Conservation (phyloP, 2,797 vertebrate species). For the Enteromius radiatus region DNA sequence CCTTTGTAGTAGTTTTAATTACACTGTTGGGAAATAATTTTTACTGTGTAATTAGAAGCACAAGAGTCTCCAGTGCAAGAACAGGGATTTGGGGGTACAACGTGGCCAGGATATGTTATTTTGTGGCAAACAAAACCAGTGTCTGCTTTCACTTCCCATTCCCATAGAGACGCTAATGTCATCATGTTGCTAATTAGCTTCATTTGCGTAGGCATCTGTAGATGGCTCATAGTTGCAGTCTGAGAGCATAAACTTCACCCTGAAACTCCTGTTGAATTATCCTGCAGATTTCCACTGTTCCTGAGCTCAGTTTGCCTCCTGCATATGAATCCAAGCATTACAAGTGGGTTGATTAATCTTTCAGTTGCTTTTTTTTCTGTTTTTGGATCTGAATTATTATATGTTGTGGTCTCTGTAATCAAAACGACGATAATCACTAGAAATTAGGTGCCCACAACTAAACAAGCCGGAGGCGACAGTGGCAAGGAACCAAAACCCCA, state of each 20-base stretch:
- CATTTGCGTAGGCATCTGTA: conserved; percentile 98
- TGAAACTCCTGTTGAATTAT: not conserved
- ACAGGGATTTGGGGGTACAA: conserved; percentile 57
- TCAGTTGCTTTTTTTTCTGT: not conserved
- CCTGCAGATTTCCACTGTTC: conserved; percentile 37
- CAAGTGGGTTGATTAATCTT: not conserved
- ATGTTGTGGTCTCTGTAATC: too few species aligned
- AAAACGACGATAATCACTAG: too few species aligned
- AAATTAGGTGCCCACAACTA: too few species aligned
- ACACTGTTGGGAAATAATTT: not conserved
- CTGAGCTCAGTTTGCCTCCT: not conserved
- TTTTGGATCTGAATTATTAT: not conserved
- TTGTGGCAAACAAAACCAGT: conserved; percentile 81
- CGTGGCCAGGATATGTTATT: not conserved
- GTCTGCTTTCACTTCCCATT: conserved; percentile 98
- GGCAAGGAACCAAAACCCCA: too few species aligned
- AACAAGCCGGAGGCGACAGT: too few species aligned
- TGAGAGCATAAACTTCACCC: conserved; percentile 61
- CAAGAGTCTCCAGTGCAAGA: not conserved
- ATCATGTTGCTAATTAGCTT: conserved; percentile 98
- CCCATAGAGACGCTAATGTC: conserved; percentile 98
- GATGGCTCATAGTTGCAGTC: conserved; percentile 79
- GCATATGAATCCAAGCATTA: not conserved
- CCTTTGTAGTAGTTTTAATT: not conserved
- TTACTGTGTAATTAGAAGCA: not conserved